phyloP scores from a whole-genome alignment of 2,113 vertebrate species.

The Triplophysa siluroides region DNA sequence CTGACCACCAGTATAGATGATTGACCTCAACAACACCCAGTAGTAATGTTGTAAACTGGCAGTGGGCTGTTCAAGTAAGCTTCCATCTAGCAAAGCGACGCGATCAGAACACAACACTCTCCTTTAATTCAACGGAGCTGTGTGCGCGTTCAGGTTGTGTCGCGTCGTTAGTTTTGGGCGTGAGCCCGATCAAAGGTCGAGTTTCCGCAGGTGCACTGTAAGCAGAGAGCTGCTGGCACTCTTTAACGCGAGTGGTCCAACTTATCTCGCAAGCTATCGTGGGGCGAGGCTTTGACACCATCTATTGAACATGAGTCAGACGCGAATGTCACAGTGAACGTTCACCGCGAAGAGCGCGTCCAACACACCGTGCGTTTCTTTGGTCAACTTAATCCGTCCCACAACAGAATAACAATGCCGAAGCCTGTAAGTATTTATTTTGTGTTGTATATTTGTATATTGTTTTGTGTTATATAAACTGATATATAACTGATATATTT shows the following conservation, averaged over 20 bases:
- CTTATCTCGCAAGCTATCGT: constrained; percentile 51
- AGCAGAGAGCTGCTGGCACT: constrained; percentile 56
- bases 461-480: no score
- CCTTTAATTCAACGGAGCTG: not conserved
- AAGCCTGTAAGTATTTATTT: constrained; percentile 78
- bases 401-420: constrained; percentile 76
- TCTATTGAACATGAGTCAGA: constrained; percentile 59
- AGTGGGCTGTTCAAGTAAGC: not conserved
- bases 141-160: not conserved
- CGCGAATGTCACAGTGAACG: constrained; percentile 44
- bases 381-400: constrained; percentile 1
- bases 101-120: not conserved
- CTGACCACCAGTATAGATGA: not conserved
- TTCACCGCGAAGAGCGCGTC: constrained; percentile 12
- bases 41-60: not conserved
- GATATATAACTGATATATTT: no score
- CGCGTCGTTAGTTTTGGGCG: not conserved
- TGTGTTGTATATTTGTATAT: not conserved
- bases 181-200: constrained; percentile 68
- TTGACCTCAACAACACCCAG: not conserved
- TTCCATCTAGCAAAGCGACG: not conserved
- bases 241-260: constrained; percentile 47
- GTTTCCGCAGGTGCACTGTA: constrained; percentile 53
- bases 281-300: constrained; percentile 59
- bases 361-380: constrained; percentile 7